Evolutionary conservation across 64 coral and sea anemone species (phyloP).

Genomic region (Catalaphyllia jardinei): DNA sequence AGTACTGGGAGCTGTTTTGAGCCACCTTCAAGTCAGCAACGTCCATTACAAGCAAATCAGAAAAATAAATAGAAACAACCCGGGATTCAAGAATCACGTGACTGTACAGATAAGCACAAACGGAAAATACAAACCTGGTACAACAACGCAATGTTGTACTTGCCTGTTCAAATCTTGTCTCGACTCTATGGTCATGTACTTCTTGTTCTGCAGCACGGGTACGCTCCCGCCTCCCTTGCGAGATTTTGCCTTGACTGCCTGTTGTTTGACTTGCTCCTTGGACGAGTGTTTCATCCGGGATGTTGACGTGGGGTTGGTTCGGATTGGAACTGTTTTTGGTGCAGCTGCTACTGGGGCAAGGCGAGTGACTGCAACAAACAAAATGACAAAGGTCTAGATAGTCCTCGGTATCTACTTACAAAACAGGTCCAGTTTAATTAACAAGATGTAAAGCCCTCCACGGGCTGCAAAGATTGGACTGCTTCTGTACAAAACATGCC

Average conservation of each 20-base stretch:
- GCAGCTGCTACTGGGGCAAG: background rate
- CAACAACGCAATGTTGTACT: background rate
- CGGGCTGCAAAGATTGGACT: too few relatives aligned
- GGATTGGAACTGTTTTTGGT: constrained; percentile 1
- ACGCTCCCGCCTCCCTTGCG: constrained; percentile 40
- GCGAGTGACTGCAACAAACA: constrained; percentile 9
- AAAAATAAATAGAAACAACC: background rate
- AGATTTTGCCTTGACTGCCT: constrained; percentile 64
- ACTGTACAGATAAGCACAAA: too few relatives aligned
- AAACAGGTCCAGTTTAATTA: too few relatives aligned
- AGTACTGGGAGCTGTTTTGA: too few relatives aligned
- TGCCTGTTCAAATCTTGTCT: constrained; percentile 88
- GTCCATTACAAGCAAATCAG: too few relatives aligned
- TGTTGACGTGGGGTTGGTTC: constrained; percentile 36
- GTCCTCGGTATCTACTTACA: too few relatives aligned
- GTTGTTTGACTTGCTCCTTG: constrained; percentile 89
- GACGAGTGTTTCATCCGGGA: constrained; percentile 94
- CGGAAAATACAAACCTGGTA: too few relatives aligned
- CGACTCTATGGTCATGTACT: constrained; percentile 69
- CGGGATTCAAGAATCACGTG: background rate
- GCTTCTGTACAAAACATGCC: too few relatives aligned
- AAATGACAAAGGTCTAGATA: background rate
- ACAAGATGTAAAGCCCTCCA: too few relatives aligned
- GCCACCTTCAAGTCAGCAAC: too few relatives aligned
- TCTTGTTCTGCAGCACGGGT: constrained; percentile 55